These are phyloP conservation scores for Melanotus villosus DNA, from an alignment of 2,888 invertebrate species.

Conservation along the genomic window DNA sequence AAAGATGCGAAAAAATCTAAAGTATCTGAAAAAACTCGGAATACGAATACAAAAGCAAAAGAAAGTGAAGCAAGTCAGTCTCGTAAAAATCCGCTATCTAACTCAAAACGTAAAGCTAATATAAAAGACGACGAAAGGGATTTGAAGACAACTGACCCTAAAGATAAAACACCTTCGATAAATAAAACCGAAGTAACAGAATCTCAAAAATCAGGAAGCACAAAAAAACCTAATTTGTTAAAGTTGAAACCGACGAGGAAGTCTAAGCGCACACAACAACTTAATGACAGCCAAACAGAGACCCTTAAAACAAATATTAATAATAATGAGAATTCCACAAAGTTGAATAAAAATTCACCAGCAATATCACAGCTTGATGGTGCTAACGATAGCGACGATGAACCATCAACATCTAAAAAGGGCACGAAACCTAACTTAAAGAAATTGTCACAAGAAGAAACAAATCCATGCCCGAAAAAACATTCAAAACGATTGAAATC, in stretches of 20 bases:
- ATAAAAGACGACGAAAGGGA: too few relatives aligned
- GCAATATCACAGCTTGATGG: constrained; percentile 58
- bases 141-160: too few relatives aligned
- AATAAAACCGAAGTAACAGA: not conserved
- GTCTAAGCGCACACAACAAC: not conserved
- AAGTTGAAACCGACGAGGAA: not conserved
- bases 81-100: too few relatives aligned
- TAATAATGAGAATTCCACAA: not conserved
- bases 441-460: constrained; percentile 52
- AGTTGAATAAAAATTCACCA: too few relatives aligned
- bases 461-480: constrained; percentile 48
- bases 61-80: too few relatives aligned
- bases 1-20: too few relatives aligned
- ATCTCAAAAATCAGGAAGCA: not conserved
- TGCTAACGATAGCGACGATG: constrained; percentile 46
- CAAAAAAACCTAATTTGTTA: not conserved
- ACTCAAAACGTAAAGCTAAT: too few relatives aligned
- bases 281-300: not conserved
- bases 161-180: not conserved
- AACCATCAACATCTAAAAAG: constrained; percentile 28
- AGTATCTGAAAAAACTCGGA: too few relatives aligned
- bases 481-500: constrained; percentile 52
- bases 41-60: too few relatives aligned
- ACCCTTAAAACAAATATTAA: not conserved
- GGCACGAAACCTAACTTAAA: constrained; percentile 58